Evolutionary conservation across 2,113 vertebrate species (phyloP).

Genomic region (Indri indri): DNA sequence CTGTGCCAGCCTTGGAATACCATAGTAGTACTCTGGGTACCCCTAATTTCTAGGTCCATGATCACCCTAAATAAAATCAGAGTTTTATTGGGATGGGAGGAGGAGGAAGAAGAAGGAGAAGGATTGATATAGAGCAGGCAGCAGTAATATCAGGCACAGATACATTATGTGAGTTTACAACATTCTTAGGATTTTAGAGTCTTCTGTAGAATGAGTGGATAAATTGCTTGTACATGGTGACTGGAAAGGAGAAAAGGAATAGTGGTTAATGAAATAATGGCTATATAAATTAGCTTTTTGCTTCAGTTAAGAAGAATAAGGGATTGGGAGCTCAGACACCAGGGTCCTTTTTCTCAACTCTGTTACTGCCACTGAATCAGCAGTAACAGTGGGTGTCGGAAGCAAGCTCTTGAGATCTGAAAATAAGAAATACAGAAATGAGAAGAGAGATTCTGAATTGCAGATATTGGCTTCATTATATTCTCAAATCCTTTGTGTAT

Average conservation of each 20-base stretch:
- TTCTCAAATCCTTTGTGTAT: neutral
- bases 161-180: neutral
- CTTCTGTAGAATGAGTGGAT: neutral
- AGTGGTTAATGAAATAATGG: neutral
- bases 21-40: neutral
- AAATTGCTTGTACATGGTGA: neutral
- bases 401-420: neutral
- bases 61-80: neutral
- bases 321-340: neutral
- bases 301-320: neutral
- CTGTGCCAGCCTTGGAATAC: neutral
- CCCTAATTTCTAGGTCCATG: neutral
- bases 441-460: neutral
- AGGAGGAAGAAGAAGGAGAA: neutral
- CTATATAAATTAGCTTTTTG: neutral
- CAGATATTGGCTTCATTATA: neutral
- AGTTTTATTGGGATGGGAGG: neutral
- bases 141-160: neutral
- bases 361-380: neutral
- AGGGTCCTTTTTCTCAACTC: neutral
- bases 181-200: neutral
- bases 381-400: neutral
- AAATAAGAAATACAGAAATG: neutral
- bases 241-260: slow-evolving; percentile 28
- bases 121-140: neutral